Evolutionary conservation across 2,888 invertebrate genomes (phyloP).

Genomic region (Drosophila tripunctata): DNA sequence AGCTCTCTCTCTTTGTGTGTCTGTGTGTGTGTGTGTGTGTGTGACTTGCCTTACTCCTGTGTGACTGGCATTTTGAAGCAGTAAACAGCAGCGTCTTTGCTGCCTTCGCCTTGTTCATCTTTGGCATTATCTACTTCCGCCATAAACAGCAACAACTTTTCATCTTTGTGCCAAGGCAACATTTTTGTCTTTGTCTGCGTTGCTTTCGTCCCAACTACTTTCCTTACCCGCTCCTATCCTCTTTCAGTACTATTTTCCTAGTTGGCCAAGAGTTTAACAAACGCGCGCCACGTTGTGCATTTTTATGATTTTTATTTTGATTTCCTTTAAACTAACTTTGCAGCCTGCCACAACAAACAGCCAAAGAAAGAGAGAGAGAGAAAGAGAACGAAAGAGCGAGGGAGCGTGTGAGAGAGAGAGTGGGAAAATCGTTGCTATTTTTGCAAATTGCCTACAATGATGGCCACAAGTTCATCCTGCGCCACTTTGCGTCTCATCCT

Average conservation of each 20-base stretch:
- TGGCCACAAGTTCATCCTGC: conserved; percentile 71
- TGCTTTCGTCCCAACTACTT: neutral
- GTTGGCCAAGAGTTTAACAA: conserved; percentile 48
- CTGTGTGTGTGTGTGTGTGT: too few species aligned
- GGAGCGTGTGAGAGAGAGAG: neutral
- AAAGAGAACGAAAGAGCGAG: neutral
- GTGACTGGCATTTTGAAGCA: conserved; percentile 49
- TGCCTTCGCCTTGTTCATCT: conserved; percentile 71
- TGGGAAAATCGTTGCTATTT: conserved; percentile 77
- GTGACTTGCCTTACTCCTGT: conserved; percentile 20
- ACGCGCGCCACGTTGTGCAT: conserved; percentile 75
- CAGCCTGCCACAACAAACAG: conserved; percentile 41
- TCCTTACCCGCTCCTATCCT: neutral
- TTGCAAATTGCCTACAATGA: conserved; percentile 78
- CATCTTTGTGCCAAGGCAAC: conserved; percentile 76
- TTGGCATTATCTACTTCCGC: conserved; percentile 78
- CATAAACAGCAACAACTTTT: conserved; percentile 78
- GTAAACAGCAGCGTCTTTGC: conserved; percentile 18
- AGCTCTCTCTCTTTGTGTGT: neutral
- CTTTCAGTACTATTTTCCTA: neutral
- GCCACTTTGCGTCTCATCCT: conserved; percentile 2
- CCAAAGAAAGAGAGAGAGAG: too few species aligned
- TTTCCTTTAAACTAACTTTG: conserved; percentile 78
- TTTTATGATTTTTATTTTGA: conserved; percentile 80
- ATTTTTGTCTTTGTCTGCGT: conserved; percentile 60